phyloP scores from a whole-genome alignment of 1,140 invertebrate genomes.

The Cheumatopsyche charites region DNA sequence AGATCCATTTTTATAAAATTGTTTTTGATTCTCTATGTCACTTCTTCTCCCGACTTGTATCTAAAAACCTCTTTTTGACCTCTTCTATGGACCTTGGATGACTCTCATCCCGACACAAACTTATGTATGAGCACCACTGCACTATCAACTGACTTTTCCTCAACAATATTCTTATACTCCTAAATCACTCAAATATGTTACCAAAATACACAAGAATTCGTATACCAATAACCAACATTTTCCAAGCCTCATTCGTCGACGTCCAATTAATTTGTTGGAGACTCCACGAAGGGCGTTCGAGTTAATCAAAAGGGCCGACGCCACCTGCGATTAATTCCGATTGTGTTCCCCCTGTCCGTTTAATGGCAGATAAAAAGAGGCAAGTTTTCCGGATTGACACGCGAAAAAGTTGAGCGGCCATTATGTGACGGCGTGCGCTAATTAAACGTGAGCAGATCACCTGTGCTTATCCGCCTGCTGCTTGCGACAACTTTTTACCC shows the following conservation, averaged over 20 bases:
- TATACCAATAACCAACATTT: no score
- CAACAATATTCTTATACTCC: not conserved
- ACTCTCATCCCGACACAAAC: no score
- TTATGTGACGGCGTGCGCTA: conserved; percentile 32
- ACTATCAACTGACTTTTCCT: no score
- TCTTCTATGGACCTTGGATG: no score
- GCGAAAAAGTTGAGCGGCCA: conserved; percentile 18
- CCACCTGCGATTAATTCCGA: not conserved
- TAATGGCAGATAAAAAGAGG: not conserved
- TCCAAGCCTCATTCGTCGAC: not conserved
- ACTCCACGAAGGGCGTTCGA: not conserved
- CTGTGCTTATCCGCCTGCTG: conserved; percentile 19
- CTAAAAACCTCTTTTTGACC: no score
- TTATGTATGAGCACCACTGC: no score
- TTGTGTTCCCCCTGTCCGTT: not conserved
- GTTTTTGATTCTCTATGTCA: no score
- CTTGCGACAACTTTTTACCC: conserved; percentile 21
- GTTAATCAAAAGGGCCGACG: not conserved
- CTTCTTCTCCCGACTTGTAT: no score
- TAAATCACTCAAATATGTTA: no score
- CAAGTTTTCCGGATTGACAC: conserved; percentile 1
- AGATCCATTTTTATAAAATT: no score
- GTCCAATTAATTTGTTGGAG: not conserved
- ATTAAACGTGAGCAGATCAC: conserved; percentile 39
- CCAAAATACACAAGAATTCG: no score